Evolutionary conservation across 1,140 invertebrate genomes (phyloP).

Genomic region (Habropoda laboriosa): DNA sequence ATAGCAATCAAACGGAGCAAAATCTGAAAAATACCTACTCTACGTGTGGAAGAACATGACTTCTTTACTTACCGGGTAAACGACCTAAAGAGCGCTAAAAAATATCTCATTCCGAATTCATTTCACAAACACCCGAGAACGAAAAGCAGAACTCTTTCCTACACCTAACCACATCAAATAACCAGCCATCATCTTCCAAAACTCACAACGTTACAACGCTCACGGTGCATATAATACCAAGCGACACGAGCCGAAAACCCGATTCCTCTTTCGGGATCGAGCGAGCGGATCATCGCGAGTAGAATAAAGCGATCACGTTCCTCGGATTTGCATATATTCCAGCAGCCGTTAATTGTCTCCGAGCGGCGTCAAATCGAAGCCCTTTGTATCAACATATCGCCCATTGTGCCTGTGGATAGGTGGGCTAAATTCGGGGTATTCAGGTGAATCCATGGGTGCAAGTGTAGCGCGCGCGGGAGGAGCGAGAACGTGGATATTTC

Average conservation of each 20-base stretch:
- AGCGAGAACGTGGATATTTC: conserved; percentile 40
- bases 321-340: conserved; percentile 45
- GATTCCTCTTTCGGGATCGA: conserved; percentile 17
- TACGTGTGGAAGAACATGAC: too few species aligned
- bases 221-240: too few species aligned
- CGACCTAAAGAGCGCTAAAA: too few species aligned
- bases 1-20: too few species aligned
- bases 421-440: conserved; percentile 36
- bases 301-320: conserved; percentile 15
- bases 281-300: not conserved
- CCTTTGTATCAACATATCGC: conserved; percentile 53
- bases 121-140: too few species aligned
- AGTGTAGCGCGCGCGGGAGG: not conserved
- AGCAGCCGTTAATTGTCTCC: conserved; percentile 53
- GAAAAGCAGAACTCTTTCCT: not conserved
- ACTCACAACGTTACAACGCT: too few species aligned
- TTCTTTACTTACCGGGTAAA: too few species aligned
- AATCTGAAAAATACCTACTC: too few species aligned
- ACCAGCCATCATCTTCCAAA: too few species aligned
- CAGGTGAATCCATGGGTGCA: conserved; percentile 41
- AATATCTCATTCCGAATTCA: too few species aligned
- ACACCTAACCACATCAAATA: too few species aligned
- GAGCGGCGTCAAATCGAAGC: conserved; percentile 56
- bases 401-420: conserved; percentile 34
- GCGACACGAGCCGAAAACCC: not conserved